These are phyloP conservation scores for Pseudorectes ferrugineus DNA, from an alignment of 2,113 vertebrate species.

Conservation along the genomic window DNA sequence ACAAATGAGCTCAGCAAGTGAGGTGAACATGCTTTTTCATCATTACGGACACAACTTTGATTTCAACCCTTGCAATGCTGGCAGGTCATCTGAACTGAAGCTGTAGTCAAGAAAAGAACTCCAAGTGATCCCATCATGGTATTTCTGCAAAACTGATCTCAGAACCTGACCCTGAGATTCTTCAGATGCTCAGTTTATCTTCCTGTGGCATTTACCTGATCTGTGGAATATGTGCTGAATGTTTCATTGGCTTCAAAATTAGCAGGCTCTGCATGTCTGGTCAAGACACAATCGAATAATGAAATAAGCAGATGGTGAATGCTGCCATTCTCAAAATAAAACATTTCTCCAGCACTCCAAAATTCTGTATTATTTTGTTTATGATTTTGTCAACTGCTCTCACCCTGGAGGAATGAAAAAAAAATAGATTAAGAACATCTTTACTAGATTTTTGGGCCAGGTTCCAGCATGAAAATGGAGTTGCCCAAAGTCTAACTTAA, in stretches of 20 bases:
- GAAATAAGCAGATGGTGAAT: not conserved
- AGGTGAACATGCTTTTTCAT: not conserved
- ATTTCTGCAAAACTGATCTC: not conserved
- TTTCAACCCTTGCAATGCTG: not conserved
- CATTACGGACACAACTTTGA: rapidly evolving
- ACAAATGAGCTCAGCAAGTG: not conserved
- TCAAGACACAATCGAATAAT: not conserved
- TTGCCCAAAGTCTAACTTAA: not conserved
- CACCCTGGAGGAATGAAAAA: not conserved
- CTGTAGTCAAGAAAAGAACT: not conserved
- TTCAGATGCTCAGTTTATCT: not conserved
- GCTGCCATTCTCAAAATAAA: not conserved
- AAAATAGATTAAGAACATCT: not conserved
- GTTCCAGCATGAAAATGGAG: not conserved
- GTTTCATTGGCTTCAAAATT: not conserved
- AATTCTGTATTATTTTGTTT: not conserved
- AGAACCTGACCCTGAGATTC: not conserved
- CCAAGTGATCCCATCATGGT: not conserved
- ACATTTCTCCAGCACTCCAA: not conserved
- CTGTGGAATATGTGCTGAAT: not conserved
- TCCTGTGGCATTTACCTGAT: not conserved
- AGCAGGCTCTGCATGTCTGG: not conserved
- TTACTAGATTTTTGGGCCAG: not conserved
- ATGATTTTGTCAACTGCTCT: not conserved
- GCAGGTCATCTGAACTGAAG: not conserved